A percentile compares a stretch with the other conserved stretches of the same genome.
Evolutionary conservation across 2,888 invertebrate species (phyloP).

Genomic region (Pyrocoelia pectoralis): DNA sequence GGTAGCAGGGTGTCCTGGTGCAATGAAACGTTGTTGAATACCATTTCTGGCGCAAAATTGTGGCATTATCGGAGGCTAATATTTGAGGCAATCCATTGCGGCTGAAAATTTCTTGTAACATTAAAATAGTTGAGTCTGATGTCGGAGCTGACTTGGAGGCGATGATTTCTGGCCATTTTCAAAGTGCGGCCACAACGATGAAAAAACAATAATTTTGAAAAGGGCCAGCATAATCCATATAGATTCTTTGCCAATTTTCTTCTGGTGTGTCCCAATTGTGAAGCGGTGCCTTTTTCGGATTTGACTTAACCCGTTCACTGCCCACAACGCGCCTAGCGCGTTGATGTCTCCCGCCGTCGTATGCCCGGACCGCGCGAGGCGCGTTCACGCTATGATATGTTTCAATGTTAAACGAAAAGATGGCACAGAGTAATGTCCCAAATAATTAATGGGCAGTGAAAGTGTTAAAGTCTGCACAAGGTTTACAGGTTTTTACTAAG

Average conservation of each 20-base stretch:
- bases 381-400: too few species aligned
- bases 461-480: too few species aligned
- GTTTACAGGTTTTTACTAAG: conserved; percentile 37
- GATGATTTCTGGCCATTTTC: too few species aligned
- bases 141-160: conserved; percentile 38
- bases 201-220: conserved; percentile 37
- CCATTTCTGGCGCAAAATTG: conserved; percentile 40
- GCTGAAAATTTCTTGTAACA: conserved; percentile 40
- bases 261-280: too few species aligned
- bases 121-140: conserved; percentile 33
- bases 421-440: too few species aligned
- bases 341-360: too few species aligned
- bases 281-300: conserved; percentile 40
- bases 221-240: conserved; percentile 46
- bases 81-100: conserved; percentile 41
- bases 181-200: conserved; percentile 41
- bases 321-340: too few species aligned
- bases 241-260: conserved; percentile 42
- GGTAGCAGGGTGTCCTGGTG: too few species aligned
- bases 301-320: conserved; percentile 38
- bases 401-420: too few species aligned
- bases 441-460: too few species aligned
- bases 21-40: too few species aligned
- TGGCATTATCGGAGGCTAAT: conserved; percentile 44
- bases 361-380: too few species aligned